Base-by-base conservation (phyloP, 1,140 invertebrate genomes). In the Andrena cerasifolii region DNA sequence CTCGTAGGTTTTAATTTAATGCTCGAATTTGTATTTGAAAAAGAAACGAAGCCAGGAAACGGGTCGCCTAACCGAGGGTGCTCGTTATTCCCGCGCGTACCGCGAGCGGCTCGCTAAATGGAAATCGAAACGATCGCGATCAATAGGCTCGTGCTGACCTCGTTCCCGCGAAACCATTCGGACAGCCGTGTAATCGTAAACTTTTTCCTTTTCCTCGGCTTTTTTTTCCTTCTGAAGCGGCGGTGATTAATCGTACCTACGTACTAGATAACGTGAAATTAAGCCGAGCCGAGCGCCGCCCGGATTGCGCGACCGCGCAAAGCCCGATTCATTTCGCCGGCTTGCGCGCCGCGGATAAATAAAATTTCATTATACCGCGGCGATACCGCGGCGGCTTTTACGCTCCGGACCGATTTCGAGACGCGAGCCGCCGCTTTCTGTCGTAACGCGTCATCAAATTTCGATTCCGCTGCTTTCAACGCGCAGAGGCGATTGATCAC, bases 211-310 rank as follows among this genome's bases (percentile, higher is more conserved):
- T 71, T 65, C 51, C n/a, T 51, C 47, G 24, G 4, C 21, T 40
- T 24, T 7, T 73, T 43, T n/a, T 43, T 53, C 8, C 26, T 26
- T 36, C 36, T 2, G 3, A 6, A 12, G 26, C 51, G 33, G 16
- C 66, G 58, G 59, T 82, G 80, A 83, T 83, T 83, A 83, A 83
- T 83, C 82, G 76, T 74, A 49, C 49, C 40, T 43, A 36, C 54
- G 28, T 70, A 79, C 45, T 63, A 83, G 76, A 83, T 83, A 83
- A 83, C 80, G 72, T 47, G 72, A 78, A 73, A 67, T 68, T 85
- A 72, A 85, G 70, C 79, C 65, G 51, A n/a, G 51, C 72, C 56
- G 56, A n/a, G n/a, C n/a, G 21, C n/a, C 36, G 51, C 10, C 3
- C 51, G 43, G 45, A 71, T 77, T 71, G 72, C 76, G 76, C 49